Percentiles rank a stretch among this genome's conserved stretches.
These are phyloP conservation scores for Erpobdella octoculata DNA, from an alignment of 2,888 invertebrate species.

Conservation along the genomic window DNA sequence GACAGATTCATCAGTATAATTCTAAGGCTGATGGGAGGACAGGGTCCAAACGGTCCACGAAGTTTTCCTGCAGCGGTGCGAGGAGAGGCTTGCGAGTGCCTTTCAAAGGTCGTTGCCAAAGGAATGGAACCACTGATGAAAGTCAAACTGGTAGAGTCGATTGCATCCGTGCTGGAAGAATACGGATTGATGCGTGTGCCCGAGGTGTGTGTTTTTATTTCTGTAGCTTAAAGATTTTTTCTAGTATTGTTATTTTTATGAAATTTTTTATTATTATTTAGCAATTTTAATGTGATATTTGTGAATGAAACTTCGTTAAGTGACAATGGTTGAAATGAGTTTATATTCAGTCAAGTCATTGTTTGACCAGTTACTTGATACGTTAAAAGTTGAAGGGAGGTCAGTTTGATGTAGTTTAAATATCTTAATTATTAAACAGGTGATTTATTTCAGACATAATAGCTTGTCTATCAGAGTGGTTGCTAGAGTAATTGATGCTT, in stretches of 20 bases:
- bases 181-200: slow-evolving; percentile 41
- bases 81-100: slow-evolving; percentile 56
- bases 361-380: no score
- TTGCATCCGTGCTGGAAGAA: slow-evolving; percentile 51
- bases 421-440: no score
- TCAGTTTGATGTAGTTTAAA: no score
- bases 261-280: background rate
- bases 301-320: background rate
- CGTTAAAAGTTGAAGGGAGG: no score
- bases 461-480: no score
- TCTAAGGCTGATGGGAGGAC: slow-evolving; percentile 13
- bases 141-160: slow-evolving; percentile 55
- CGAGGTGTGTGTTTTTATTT: background rate
- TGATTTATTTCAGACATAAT: no score
- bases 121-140: slow-evolving; percentile 59
- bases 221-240: background rate
- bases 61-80: slow-evolving; percentile 36
- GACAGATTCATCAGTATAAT: slow-evolving; percentile 54
- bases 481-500: no score
- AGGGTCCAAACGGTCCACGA: background rate
- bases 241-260: background rate
- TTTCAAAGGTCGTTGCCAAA: slow-evolving; percentile 56
- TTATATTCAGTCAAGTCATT: no score
- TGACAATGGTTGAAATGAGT: no score
- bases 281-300: background rate